Evolutionary conservation across 2,888 invertebrate species (phyloP).

Genomic region (Patella pellucida): DNA sequence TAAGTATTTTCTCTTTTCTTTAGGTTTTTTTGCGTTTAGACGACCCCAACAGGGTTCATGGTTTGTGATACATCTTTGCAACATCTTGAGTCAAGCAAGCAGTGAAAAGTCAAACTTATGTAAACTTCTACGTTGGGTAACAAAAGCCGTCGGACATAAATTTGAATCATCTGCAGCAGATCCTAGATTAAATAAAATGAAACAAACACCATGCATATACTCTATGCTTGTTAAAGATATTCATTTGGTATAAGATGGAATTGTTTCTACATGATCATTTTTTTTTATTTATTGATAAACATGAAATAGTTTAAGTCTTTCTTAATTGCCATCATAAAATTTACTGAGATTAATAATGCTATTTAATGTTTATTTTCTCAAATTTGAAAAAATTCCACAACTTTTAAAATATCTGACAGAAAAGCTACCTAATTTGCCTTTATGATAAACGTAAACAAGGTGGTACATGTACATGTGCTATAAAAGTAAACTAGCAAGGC

Average conservation of each 20-base stretch:
- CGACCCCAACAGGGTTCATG: slow-evolving; percentile 48
- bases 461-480: no score
- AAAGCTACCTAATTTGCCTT: no score
- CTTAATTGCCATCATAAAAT: no score
- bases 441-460: no score
- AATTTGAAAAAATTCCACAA: no score
- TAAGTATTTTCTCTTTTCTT: slow-evolving; percentile 2
- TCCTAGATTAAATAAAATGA: slow-evolving; percentile 38
- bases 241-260: slow-evolving; percentile 25
- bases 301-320: no score
- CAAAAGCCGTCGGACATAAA: slow-evolving; percentile 38
- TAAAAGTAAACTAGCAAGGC: no score
- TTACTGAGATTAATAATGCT: no score
- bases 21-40: slow-evolving; percentile 50
- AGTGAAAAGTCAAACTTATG: slow-evolving; percentile 28
- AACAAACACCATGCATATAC: slow-evolving; percentile 48
- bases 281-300: no score
- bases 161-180: slow-evolving; percentile 37
- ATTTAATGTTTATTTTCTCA: no score
- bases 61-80: slow-evolving; percentile 45
- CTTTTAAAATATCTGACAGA: no score
- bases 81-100: slow-evolving; percentile 36
- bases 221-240: slow-evolving; percentile 52
- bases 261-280: no score
- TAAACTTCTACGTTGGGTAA: slow-evolving; percentile 41